A percentile compares a stretch with the other conserved stretches of the same genome.
Evolutionary conservation across 1,140 invertebrate genomes (phyloP).

Genomic region (Trichonephila clavata): DNA sequence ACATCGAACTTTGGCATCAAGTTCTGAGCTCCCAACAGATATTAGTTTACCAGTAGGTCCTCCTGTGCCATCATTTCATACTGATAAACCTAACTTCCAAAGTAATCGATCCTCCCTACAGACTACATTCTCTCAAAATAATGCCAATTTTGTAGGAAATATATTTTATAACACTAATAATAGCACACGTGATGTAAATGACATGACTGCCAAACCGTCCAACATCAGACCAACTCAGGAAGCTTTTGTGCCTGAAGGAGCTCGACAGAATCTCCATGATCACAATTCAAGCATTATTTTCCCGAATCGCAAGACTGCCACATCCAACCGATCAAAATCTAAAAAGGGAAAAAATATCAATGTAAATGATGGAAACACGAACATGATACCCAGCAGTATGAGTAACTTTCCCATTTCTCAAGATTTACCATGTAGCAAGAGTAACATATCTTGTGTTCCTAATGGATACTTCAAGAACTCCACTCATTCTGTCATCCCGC

Average conservation of each 20-base stretch:
- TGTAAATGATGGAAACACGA: constrained; percentile 51
- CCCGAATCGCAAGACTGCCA: constrained; percentile 45
- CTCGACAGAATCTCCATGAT: constrained; percentile 58
- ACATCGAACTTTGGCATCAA: constrained; percentile 24
- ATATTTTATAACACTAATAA: constrained; percentile 63
- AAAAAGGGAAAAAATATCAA: constrained; percentile 38
- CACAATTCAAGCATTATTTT: constrained; percentile 39
- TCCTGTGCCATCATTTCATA: constrained; percentile 61
- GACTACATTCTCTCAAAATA: constrained; percentile 63
- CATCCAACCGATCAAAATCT: constrained; percentile 61
- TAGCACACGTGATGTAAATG: constrained; percentile 46
- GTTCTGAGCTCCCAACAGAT: constrained; percentile 37
- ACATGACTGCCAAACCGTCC: constrained; percentile 71
- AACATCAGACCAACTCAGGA: constrained; percentile 69
- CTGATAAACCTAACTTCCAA: constrained; percentile 57
- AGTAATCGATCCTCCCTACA: constrained; percentile 39
- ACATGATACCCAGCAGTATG: constrained; percentile 52
- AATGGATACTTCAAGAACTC: constrained; percentile 70
- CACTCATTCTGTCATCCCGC: constrained; percentile 56
- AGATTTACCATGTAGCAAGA: constrained; percentile 34
- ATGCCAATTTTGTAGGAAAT: constrained; percentile 62
- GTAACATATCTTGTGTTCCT: constrained; percentile 53
- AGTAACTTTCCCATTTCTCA: constrained; percentile 19
- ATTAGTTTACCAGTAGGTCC: constrained; percentile 51
- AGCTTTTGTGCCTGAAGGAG: constrained; percentile 69